These are phyloP conservation scores for Atrina japonica DNA, from an alignment of 2,888 invertebrate genomes.

Conservation along the genomic window DNA sequence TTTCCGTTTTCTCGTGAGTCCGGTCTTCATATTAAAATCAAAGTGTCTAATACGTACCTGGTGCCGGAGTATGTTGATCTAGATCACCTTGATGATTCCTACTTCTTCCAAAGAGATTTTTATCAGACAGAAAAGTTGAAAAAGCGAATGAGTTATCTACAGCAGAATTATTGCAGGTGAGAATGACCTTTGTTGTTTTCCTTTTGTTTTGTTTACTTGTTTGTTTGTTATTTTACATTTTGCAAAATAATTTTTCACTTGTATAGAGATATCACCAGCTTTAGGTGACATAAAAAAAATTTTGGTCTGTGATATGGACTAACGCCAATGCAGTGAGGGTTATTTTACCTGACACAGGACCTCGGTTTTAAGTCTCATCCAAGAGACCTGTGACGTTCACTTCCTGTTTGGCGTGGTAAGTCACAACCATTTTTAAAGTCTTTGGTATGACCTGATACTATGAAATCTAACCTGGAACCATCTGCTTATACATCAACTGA, in stretches of 20 bases:
- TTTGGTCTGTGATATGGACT: no score
- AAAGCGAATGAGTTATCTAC: constrained; percentile 60
- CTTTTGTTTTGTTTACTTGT: background rate
- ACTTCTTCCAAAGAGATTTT: constrained; percentile 59
- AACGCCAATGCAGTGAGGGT: no score
- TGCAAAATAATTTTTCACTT: no score
- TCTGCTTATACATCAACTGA: no score
- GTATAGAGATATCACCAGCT: no score
- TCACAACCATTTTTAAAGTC: no score
- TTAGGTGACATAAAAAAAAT: no score
- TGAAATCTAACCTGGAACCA: background rate
- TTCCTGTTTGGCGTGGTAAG: background rate
- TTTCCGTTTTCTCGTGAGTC: constrained; percentile 75
- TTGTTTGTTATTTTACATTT: no score
- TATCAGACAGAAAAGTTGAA: constrained; percentile 60
- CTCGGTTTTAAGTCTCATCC: no score
- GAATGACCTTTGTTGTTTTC: background rate
- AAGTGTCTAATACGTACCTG: constrained; percentile 72
- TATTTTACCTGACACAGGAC: no score
- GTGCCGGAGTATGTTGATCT: constrained; percentile 78
- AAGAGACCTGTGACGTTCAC: no score
- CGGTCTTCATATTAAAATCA: constrained; percentile 75
- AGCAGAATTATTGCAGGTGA: constrained; percentile 75
- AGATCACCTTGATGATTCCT: constrained; percentile 71
- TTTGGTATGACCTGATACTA: no score